These are phyloP conservation scores for Miltochrista miniata DNA, from an alignment of 2,888 invertebrate genomes.

Conservation along the genomic window DNA sequence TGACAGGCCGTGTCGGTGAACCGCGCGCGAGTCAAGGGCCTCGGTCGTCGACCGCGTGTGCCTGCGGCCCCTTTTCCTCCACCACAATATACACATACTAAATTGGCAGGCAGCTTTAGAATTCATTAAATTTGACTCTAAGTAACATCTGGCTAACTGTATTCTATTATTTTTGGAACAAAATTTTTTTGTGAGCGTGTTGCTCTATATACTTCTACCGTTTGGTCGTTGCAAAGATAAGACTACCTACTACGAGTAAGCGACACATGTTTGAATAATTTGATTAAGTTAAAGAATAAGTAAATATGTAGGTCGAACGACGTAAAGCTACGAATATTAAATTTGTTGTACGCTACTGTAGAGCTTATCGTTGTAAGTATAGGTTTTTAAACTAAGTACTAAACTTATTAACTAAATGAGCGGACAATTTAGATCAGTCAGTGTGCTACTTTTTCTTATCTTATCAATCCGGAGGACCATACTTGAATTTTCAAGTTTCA, in stretches of 20 bases:
- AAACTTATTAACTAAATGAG: too few relatives aligned
- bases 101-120: constrained; percentile 58
- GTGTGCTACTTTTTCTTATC: too few relatives aligned
- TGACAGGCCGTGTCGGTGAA: constrained; percentile 75
- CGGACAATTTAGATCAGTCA: too few relatives aligned
- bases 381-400: too few relatives aligned
- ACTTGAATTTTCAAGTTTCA: too few relatives aligned
- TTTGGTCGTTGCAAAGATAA: background rate
- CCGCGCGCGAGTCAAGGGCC: constrained; percentile 79
- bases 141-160: constrained; percentile 37
- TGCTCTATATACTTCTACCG: background rate
- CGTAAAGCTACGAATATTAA: too few relatives aligned
- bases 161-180: constrained; percentile 22
- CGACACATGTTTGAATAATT: too few relatives aligned
- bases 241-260: background rate
- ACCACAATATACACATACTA: constrained; percentile 60
- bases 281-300: background rate
- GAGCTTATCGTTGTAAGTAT: too few relatives aligned
- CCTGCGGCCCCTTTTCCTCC: constrained; percentile 61
- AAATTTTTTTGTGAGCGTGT: background rate
- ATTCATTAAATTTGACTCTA: constrained; percentile 43
- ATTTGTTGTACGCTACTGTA: too few relatives aligned
- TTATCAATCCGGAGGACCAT: too few relatives aligned
- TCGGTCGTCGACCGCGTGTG: constrained; percentile 79
- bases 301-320: too few relatives aligned